Conservation (phyloP, 2,888 invertebrate genomes). For the Limnephilus rhombicus region DNA sequence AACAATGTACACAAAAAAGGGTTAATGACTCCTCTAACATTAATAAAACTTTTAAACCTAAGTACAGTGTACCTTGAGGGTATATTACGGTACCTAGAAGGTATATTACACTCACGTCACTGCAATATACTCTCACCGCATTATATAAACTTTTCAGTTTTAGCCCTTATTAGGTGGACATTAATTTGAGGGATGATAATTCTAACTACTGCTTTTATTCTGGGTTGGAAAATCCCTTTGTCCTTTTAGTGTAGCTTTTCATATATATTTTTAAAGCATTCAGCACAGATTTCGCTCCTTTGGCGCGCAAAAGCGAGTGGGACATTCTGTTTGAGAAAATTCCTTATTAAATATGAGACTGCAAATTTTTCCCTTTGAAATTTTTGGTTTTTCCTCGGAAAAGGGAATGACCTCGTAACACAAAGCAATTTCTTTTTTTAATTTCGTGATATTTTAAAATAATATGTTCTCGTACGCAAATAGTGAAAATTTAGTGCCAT, state of each 20-base stretch:
- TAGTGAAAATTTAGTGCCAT: no score
- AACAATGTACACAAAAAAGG: not conserved
- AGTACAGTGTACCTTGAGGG: not conserved
- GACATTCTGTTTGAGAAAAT: not conserved
- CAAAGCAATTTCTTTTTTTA: not conserved
- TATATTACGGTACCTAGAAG: not conserved
- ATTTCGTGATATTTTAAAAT: not conserved
- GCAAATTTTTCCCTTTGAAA: not conserved
- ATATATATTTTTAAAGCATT: not conserved
- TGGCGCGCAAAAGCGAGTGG: not conserved
- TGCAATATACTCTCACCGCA: not conserved
- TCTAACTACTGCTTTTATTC: not conserved
- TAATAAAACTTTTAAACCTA: not conserved
- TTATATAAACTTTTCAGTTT: not conserved
- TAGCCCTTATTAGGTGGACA: not conserved
- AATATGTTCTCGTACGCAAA: no score
- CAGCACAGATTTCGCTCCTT: not conserved
- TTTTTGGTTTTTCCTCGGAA: not conserved
- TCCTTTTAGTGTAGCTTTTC: not conserved
- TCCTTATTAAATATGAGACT: not conserved
- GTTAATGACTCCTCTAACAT: not conserved
- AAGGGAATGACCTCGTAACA: not conserved
- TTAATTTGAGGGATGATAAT: not conserved
- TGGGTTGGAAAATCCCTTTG: not conserved
- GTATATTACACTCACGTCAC: not conserved